Evolutionary conservation across 1,140 invertebrate genomes (phyloP).

Genomic region (Eurosta solidaginis): DNA sequence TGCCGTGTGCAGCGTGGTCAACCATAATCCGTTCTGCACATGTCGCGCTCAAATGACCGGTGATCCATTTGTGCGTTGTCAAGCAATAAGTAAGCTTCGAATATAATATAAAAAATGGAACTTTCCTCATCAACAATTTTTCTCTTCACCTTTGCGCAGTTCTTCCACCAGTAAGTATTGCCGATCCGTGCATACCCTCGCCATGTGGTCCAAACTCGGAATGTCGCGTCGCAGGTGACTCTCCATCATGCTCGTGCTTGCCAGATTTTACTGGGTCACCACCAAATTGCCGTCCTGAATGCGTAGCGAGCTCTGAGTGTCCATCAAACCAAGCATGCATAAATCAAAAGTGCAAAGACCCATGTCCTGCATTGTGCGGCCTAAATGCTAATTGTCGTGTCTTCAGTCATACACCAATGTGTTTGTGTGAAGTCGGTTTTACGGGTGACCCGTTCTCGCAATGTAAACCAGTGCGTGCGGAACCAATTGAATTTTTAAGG

Average conservation of each 20-base stretch:
- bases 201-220: constrained; percentile 77
- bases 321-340: constrained; percentile 79
- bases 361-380: constrained; percentile 50
- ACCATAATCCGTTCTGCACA: constrained; percentile 68
- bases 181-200: constrained; percentile 69
- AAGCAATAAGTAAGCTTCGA: constrained; percentile 64
- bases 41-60: constrained; percentile 67
- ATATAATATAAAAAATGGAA: too few relatives aligned
- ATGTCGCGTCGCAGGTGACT: constrained; percentile 67
- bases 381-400: constrained; percentile 51
- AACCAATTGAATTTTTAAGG: constrained; percentile 46
- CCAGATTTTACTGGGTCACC: constrained; percentile 77
- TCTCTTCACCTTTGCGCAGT: not conserved
- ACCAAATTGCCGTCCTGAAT: constrained; percentile 78
- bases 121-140: too few relatives aligned
- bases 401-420: constrained; percentile 59
- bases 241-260: constrained; percentile 74
- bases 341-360: constrained; percentile 63
- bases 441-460: constrained; percentile 63
- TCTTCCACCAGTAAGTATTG: constrained; percentile 37
- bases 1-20: constrained; percentile 66
- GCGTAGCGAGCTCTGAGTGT: constrained; percentile 78
- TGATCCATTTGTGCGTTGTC: constrained; percentile 70
- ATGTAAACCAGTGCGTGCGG: constrained; percentile 69
- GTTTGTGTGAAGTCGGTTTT: constrained; percentile 62